Evolutionary conservation across 2,888 invertebrate species (phyloP).

Genomic region (Trichogramma evanescens): DNA sequence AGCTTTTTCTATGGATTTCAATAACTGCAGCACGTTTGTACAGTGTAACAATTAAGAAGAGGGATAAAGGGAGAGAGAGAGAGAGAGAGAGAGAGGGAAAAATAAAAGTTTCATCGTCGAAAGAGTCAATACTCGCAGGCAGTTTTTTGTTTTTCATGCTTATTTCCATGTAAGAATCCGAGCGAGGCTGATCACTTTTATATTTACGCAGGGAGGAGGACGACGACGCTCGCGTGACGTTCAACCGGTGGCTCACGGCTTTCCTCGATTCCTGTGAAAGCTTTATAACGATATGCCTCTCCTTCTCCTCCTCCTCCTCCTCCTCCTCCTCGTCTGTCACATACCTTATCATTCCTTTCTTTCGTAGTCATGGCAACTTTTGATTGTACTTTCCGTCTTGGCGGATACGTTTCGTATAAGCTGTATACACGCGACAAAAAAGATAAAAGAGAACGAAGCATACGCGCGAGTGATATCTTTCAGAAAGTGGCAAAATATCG

Average conservation of each 20-base stretch:
- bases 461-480: too few species aligned
- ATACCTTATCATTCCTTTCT: not conserved
- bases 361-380: slow-evolving; percentile 42
- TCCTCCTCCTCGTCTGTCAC: not conserved
- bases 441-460: not conserved
- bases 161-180: too few species aligned
- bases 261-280: not conserved
- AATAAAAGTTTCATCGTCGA: too few species aligned
- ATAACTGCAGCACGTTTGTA: too few species aligned
- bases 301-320: not conserved
- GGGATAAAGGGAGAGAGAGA: not conserved
- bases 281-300: slow-evolving; percentile 8
- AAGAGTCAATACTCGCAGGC: too few species aligned
- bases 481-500: too few species aligned
- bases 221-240: slow-evolving; percentile 5
- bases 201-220: not conserved
- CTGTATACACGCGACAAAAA: not conserved
- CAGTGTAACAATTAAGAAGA: not conserved
- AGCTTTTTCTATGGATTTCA: too few species aligned
- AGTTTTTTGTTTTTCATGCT: too few species aligned
- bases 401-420: not conserved
- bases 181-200: too few species aligned
- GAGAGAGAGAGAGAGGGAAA: not conserved
- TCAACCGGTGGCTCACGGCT: slow-evolving; percentile 23
- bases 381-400: slow-evolving; percentile 33